Conservation (phyloP, 2,113 vertebrate species). For the Trochalopteron elliotii region DNA sequence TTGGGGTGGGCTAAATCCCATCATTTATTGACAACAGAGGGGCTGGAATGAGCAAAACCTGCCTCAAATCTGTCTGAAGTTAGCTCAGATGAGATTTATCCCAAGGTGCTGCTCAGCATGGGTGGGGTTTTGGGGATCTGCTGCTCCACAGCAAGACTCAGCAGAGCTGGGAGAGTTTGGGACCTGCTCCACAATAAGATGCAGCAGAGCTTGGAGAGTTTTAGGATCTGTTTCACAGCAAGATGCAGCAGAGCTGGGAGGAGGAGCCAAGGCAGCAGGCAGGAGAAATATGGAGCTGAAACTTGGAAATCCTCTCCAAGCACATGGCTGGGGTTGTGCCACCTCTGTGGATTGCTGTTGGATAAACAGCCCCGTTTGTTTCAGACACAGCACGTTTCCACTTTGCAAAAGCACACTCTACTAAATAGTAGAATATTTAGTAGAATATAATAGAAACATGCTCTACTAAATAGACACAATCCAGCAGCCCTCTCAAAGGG, state of each 20-base stretch:
- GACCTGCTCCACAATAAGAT: not conserved
- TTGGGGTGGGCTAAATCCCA: not conserved
- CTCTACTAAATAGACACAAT: not conserved
- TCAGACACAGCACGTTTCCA: not conserved
- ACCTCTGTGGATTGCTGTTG: not conserved
- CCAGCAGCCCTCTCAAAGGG: not conserved
- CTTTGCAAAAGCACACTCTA: not conserved
- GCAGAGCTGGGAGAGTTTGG: not conserved
- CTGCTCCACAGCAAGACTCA: not conserved
- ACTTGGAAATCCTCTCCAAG: not conserved
- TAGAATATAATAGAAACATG: too few species aligned
- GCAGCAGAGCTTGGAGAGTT: not conserved
- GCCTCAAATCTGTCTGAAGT: not conserved
- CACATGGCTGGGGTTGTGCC: not conserved
- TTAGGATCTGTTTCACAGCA: not conserved
- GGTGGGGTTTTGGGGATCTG: not conserved
- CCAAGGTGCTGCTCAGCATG: not conserved
- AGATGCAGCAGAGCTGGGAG: not conserved
- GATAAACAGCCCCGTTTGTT: not conserved
- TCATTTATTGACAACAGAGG: not conserved
- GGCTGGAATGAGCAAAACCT: not conserved
- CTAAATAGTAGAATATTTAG: too few species aligned
- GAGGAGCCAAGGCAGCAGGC: not conserved
- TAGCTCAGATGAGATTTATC: not conserved
- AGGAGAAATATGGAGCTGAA: fast-evolving